A percentile compares a stretch with the other conserved stretches of the same genome.
phyloP scores from a whole-genome alignment of 64 coral and sea anemone species.

The Platygyra sinensis region DNA sequence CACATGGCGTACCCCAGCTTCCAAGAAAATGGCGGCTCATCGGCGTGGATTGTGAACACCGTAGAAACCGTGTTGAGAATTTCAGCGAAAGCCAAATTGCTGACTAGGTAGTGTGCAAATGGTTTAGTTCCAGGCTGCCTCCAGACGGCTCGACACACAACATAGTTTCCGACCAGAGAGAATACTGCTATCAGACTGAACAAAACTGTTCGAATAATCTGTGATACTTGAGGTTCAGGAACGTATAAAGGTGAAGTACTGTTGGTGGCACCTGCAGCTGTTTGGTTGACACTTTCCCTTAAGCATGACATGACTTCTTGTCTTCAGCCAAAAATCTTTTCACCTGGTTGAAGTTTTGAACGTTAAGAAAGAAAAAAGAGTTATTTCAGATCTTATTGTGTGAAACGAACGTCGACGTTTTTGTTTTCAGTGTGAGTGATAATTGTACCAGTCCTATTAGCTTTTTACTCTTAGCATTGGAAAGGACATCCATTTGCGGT shows the following conservation, averaged over 20 bases:
- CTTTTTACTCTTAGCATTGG: not conserved
- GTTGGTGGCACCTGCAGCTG: no score
- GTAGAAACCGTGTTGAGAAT: no score
- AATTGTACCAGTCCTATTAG: no score
- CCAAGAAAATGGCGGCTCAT: no score
- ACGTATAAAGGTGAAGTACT: no score
- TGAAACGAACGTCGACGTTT: not conserved
- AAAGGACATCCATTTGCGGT: not conserved
- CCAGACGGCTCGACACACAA: constrained; percentile 53
- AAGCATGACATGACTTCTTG: not conserved
- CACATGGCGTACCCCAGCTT: no score
- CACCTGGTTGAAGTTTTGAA: not conserved
- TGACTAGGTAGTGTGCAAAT: constrained; percentile 64
- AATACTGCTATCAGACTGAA: constrained; percentile 27
- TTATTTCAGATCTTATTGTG: not conserved
- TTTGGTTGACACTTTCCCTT: not conserved
- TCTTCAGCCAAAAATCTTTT: no score
- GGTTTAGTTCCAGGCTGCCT: constrained; percentile 41
- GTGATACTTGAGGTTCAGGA: no score
- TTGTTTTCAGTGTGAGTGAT: no score
- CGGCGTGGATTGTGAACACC: no score
- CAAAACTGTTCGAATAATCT: constrained; percentile 36
- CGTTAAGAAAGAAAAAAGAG: not conserved
- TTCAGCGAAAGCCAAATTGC: constrained; percentile 73
- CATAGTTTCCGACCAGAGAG: constrained; percentile 54